phyloP scores from a whole-genome alignment of 2,888 invertebrate genomes.

The Frankliniella fusca region DNA sequence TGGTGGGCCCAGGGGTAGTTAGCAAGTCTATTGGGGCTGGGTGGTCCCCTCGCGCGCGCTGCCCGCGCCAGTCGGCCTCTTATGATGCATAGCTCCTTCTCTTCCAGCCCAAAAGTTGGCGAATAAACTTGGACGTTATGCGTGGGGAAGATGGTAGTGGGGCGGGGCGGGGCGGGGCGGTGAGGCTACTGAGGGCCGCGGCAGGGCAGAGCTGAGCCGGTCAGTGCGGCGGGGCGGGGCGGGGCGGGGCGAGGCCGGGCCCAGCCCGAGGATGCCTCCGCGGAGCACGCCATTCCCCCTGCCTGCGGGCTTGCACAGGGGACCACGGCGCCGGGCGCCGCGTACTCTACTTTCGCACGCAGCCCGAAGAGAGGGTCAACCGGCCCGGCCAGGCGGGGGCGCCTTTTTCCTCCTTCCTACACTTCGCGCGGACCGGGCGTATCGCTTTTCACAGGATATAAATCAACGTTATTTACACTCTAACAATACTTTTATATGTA shows the following conservation, averaged over 20 bases:
- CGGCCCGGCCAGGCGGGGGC: too few relatives aligned
- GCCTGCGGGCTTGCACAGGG: too few relatives aligned
- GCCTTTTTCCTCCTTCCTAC: too few relatives aligned
- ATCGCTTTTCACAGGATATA: neutral
- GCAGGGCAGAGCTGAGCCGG: neutral
- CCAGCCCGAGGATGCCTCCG: neutral
- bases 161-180: neutral
- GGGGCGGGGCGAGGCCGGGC: neutral
- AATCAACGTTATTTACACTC: constrained; percentile 23
- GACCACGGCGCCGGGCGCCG: too few relatives aligned
- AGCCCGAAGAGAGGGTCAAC: too few relatives aligned
- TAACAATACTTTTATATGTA: constrained; percentile 25
- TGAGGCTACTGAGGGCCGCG: neutral
- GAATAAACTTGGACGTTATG: constrained; percentile 5
- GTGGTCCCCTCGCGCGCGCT: too few relatives aligned
- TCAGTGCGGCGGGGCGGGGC: neutral
- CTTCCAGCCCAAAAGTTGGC: neutral
- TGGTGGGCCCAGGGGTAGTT: too few relatives aligned
- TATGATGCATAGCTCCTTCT: constrained; percentile 13
- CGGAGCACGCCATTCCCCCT: too few relatives aligned
- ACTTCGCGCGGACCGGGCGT: too few relatives aligned
- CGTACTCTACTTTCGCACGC: too few relatives aligned
- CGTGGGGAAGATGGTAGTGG: neutral
- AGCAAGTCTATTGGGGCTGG: too few relatives aligned
- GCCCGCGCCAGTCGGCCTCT: neutral